These are phyloP conservation scores for Melangyna quadrimaculata DNA, from an alignment of 2,888 invertebrate genomes.

Conservation along the genomic window DNA sequence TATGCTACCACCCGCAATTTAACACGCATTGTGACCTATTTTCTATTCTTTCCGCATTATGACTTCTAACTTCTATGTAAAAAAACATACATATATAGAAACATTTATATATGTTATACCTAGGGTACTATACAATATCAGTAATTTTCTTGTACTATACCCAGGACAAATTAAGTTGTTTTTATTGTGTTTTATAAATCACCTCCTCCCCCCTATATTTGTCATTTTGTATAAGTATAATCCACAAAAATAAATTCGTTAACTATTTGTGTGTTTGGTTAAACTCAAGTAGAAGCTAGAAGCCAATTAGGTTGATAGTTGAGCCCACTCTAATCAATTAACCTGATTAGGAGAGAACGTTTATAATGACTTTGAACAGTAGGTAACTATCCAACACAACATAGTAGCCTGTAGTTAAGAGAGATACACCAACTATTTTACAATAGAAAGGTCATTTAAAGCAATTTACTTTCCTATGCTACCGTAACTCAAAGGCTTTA, in stretches of 20 bases:
- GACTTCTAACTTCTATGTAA: background rate
- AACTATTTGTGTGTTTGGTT: constrained; percentile 24
- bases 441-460: constrained; percentile 26
- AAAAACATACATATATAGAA: background rate
- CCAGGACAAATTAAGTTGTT: constrained; percentile 53
- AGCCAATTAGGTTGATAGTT: constrained; percentile 49
- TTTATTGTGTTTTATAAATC: constrained; percentile 20
- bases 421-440: background rate
- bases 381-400: background rate
- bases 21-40: constrained; percentile 23
- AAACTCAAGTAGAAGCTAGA: constrained; percentile 28
- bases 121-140: background rate
- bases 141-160: constrained; percentile 19
- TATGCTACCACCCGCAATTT: constrained; percentile 17
- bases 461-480: background rate
- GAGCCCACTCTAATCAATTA: constrained; percentile 57
- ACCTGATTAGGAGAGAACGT: constrained; percentile 50
- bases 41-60: constrained; percentile 38
- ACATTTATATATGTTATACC: background rate
- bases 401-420: background rate
- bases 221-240: background rate
- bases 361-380: background rate
- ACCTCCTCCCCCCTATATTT: background rate
- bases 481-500: background rate
- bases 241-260: constrained; percentile 40